Evolutionary conservation across 2,888 invertebrate species (phyloP), one percentile per base, ranked within the genome.

Genomic region (Sesia bembeciformis): DNA sequence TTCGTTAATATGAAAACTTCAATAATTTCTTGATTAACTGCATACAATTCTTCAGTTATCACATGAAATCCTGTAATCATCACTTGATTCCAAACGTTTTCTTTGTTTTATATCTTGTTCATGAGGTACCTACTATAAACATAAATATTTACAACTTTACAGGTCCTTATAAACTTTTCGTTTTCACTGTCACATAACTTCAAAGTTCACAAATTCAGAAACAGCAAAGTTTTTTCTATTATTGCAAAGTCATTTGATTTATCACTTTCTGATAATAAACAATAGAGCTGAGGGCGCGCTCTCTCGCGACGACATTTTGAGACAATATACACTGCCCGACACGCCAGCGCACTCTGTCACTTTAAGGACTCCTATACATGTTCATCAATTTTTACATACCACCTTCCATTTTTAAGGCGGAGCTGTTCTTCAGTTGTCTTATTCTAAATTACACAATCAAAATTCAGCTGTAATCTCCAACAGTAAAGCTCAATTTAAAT

Each of bases 351-450:
- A 84, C 87, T 89, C 87, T 89, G 88, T 87, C 89, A 89, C 86
- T 87, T 82, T 88, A 88, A 88, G 85, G 86, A 88, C 87, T 87
- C 77, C 86, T 86, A 89, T 88, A 88, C 86, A 86, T 88, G 88
- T 89, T 88, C 87, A 89, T 89, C 82, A 89, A 89, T 89, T 89
- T 89, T 89, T 89, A 89, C 88, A 89, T 88, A 87, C 89, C 88
- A 89, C 88, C 89, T 89, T 88, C 89, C 88, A 89, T 88, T 89
- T 89, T 89, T 89, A 87, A 89, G 89, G 89, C 87, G 89, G 89
- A 86, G 88, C 86, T 88, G 84, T 80, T 83, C 77, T 84, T 84
- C 76, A 71, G 67, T 75, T 70, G 72, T 74, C 80, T 76, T 73
- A 70, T 65, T 66, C 60, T 57, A 53, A 57, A 57, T 0, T 0